A percentile compares a stretch with the other conserved stretches of the same genome.
Conservation (phyloP, 2,113 vertebrate genomes). For the Siphamia tubifer region DNA sequence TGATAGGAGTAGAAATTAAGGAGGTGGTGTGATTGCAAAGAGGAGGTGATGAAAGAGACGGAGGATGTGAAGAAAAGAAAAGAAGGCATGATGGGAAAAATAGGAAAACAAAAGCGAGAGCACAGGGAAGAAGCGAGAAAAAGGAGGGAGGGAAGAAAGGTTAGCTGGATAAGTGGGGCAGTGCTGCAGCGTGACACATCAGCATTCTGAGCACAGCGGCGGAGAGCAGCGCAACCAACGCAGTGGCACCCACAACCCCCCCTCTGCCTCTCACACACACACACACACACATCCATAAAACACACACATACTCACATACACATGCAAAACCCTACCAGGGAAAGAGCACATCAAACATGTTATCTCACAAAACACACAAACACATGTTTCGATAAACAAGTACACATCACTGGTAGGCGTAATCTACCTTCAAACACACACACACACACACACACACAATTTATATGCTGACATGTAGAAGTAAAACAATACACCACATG, state of each 20-base stretch:
- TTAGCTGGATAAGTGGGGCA: slow-evolving; percentile 82
- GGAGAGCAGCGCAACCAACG: slow-evolving; percentile 61
- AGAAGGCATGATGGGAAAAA: slow-evolving; percentile 1
- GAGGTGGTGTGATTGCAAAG: not conserved
- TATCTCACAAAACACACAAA: slow-evolving; percentile 9
- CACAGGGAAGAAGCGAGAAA: not conserved
- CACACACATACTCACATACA: slow-evolving; percentile 9
- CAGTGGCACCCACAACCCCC: slow-evolving; percentile 55
- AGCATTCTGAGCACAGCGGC: slow-evolving; percentile 80
- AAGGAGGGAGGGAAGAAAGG: slow-evolving; percentile 56
- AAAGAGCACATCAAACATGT: slow-evolving; percentile 14
- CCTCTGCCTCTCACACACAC: slow-evolving; percentile 9
- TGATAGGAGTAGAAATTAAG: not conserved
- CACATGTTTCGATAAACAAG: slow-evolving; percentile 8
- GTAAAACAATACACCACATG: not conserved
- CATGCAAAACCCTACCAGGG: slow-evolving; percentile 5
- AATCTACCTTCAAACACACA: not conserved
- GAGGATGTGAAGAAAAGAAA: not conserved
- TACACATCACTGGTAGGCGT: not conserved
- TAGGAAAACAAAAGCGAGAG: slow-evolving; percentile 15
- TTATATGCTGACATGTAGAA: not conserved
- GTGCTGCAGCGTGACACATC: slow-evolving; percentile 84
- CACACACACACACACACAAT: not conserved
- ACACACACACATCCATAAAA: not conserved
- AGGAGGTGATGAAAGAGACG: not conserved